A percentile compares a stretch with the other conserved stretches of the same genome.
Conservation (phyloP, 2,113 vertebrate species). For the Cinclus cinclus region DNA sequence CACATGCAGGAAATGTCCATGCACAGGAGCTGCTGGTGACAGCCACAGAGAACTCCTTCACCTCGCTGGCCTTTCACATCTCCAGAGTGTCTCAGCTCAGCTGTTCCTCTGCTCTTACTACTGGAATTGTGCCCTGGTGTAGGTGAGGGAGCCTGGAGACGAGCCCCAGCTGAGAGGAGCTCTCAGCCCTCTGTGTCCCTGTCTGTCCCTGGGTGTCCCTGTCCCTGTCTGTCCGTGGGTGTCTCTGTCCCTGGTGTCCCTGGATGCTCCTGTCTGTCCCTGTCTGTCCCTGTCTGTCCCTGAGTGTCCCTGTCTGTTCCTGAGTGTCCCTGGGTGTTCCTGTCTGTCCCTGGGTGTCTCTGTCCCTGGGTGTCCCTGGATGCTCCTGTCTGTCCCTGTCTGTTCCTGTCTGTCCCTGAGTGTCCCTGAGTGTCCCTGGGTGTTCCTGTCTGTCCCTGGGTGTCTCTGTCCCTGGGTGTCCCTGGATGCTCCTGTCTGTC, state of each 20-base stretch:
- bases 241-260: neutral
- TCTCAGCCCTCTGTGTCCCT: neutral
- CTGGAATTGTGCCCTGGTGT: neutral
- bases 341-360: no score
- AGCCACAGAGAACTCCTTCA: neutral
- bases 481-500: no score
- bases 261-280: no score
- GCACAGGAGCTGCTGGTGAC: neutral
- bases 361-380: rapidly evolving
- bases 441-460: no score
- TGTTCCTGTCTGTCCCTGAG: neutral
- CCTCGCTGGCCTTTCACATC: neutral
- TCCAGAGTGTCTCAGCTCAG: neutral
- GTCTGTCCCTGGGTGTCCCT: neutral
- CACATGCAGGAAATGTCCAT: rapidly evolving
- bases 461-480: neutral
- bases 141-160: neutral
- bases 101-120: neutral
- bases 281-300: no score
- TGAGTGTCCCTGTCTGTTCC: no score
- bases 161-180: neutral
- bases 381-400: no score
- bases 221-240: neutral
- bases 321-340: no score
- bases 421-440: neutral